These are phyloP conservation scores for Astropecten irregularis DNA, from an alignment of 53 echinoderm and acorn worm species.

Conservation along the genomic window DNA sequence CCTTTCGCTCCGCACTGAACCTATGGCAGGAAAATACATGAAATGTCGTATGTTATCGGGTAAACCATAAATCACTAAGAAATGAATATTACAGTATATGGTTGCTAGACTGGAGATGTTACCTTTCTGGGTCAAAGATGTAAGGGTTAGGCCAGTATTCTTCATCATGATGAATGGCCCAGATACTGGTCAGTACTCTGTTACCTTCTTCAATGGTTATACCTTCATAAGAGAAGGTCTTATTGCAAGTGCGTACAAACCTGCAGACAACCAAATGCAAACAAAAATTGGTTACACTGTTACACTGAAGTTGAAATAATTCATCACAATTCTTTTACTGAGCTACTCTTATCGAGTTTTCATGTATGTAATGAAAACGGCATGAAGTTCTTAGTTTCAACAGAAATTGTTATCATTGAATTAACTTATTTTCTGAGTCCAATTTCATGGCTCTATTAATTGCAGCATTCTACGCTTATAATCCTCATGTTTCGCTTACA, in stretches of 20 bases:
- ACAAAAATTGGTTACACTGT: neutral
- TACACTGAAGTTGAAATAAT: neutral
- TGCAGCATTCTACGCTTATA: too few relatives aligned
- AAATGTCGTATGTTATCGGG: too few relatives aligned
- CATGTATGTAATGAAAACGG: too few relatives aligned
- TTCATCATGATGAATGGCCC: constrained; percentile 25
- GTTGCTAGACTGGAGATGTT: neutral
- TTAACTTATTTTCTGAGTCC: too few relatives aligned
- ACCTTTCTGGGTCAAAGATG: constrained; percentile 48
- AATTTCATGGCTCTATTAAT: too few relatives aligned
- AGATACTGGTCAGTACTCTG: neutral
- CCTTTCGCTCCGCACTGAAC: constrained; percentile 21
- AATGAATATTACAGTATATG: too few relatives aligned
- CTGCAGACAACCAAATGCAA: too few relatives aligned
- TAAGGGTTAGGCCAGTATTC: constrained; percentile 35
- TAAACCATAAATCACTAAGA: too few relatives aligned
- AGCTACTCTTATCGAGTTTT: neutral
- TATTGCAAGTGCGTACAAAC: constrained; percentile 38
- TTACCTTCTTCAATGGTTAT: constrained; percentile 21
- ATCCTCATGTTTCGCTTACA: too few relatives aligned
- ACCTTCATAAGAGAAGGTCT: constrained; percentile 1
- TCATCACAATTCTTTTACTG: neutral
- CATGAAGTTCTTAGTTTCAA: too few relatives aligned
- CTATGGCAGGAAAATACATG: neutral
- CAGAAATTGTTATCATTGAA: too few relatives aligned